Evolutionary conservation across 2,797 vertebrate species (phyloP).

Genomic region (Malurus splendens): DNA sequence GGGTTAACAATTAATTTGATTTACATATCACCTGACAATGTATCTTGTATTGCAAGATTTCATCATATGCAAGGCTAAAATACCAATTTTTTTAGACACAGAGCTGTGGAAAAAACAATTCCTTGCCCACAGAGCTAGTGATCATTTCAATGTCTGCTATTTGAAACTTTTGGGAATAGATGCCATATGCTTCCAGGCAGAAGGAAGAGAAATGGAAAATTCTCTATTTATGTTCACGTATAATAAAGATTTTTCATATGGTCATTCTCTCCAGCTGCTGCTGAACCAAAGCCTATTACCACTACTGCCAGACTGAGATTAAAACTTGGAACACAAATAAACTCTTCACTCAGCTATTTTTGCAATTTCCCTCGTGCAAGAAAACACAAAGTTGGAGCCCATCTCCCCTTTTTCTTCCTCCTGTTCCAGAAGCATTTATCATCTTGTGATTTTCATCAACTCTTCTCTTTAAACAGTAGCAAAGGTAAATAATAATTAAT

Average conservation of each 20-base stretch:
- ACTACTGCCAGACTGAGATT: not conserved
- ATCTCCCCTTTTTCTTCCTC: not conserved
- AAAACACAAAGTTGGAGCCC: not conserved
- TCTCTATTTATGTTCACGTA: constrained; percentile 1
- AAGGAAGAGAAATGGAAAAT: constrained; percentile 28
- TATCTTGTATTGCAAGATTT: not conserved
- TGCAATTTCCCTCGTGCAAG: not conserved
- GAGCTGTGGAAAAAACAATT: not conserved
- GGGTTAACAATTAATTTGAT: not conserved
- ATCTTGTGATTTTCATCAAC: not conserved
- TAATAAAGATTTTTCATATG: not conserved
- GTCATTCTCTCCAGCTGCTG: constrained; percentile 6
- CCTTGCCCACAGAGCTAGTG: not conserved
- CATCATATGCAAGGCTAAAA: not conserved
- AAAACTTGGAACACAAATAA: not conserved
- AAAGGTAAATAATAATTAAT: not conserved
- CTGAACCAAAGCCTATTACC: constrained; percentile 17
- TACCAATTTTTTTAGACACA: not conserved
- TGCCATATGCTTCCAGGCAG: not conserved
- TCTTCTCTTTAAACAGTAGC: not conserved
- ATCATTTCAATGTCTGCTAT: not conserved
- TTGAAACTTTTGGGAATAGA: constrained; percentile 7
- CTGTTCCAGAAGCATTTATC: not conserved
- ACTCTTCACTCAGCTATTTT: not conserved
- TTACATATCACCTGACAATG: not conserved